A percentile compares a stretch with the other conserved stretches of the same genome.
These are phyloP conservation scores for Neodon shergylaensis DNA, from an alignment of 2,113 vertebrate genomes.

Conservation along the genomic window DNA sequence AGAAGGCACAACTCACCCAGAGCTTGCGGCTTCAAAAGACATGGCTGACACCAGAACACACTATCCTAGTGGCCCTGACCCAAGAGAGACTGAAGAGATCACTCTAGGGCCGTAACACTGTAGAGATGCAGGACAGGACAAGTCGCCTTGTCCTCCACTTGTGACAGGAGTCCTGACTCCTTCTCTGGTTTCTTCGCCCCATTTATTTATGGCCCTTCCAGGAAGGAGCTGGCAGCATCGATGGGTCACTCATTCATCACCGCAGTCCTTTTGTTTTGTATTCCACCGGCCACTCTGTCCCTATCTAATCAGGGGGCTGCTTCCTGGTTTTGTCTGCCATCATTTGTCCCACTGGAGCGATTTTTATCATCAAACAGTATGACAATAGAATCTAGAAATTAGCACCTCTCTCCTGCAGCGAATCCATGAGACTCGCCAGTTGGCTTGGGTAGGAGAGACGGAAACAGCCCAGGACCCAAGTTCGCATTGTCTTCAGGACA, in stretches of 20 bases:
- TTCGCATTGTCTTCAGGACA: slow-evolving; percentile 54
- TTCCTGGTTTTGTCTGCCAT: slow-evolving; percentile 87
- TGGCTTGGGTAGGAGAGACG: slow-evolving; percentile 72
- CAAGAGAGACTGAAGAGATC: not conserved
- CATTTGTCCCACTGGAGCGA: slow-evolving; percentile 82
- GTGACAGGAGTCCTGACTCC: not conserved
- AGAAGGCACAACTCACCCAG: not conserved
- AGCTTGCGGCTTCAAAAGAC: not conserved
- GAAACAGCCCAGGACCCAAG: slow-evolving; percentile 27
- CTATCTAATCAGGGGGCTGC: slow-evolving; percentile 86
- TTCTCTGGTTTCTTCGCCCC: not conserved
- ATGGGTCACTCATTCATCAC: slow-evolving; percentile 77
- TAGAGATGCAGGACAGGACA: fast-evolving
- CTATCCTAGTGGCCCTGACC: not conserved
- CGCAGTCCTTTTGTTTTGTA: slow-evolving; percentile 83
- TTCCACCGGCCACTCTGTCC: slow-evolving; percentile 73
- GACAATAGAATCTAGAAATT: slow-evolving; percentile 84
- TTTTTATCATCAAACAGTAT: slow-evolving; percentile 87
- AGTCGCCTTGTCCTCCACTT: not conserved
- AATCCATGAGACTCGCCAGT: slow-evolving; percentile 3
- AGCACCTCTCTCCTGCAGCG: slow-evolving; percentile 67
- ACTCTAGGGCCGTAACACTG: not conserved
- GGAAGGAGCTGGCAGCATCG: slow-evolving; percentile 61
- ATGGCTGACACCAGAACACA: not conserved
- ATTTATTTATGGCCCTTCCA: slow-evolving; percentile 7